Conservation (phyloP, 2,113 vertebrate species). For the Toxostoma redivivum region DNA sequence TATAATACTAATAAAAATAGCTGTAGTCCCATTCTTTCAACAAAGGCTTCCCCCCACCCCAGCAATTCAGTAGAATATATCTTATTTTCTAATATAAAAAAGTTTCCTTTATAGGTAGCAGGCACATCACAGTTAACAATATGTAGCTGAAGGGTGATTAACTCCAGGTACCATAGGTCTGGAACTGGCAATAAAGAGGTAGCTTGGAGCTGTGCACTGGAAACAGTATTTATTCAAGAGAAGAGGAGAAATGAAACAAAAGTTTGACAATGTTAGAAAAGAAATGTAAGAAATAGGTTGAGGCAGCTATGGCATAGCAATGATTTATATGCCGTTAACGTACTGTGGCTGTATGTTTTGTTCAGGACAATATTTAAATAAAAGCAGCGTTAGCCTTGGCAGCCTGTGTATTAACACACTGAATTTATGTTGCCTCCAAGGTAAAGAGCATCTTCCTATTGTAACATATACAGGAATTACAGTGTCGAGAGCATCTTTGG, state of each 20-base stretch:
- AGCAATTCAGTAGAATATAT: constrained; percentile 15
- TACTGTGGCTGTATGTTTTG: not conserved
- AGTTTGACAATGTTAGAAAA: constrained; percentile 52
- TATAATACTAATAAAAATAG: constrained; percentile 60
- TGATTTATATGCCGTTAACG: constrained; percentile 16
- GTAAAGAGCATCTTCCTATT: constrained; percentile 44
- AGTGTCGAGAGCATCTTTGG: not conserved
- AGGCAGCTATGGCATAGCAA: constrained; percentile 12
- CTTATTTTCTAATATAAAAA: constrained; percentile 53
- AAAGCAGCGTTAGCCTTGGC: constrained; percentile 28
- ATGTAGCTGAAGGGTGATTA: constrained; percentile 62
- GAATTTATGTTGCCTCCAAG: constrained; percentile 55
- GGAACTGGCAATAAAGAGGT: constrained; percentile 58
- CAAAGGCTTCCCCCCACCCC: constrained; percentile 12
- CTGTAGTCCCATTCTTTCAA: constrained; percentile 38
- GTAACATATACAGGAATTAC: constrained; percentile 23
- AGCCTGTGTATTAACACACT: constrained; percentile 29
- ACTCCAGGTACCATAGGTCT: constrained; percentile 58
- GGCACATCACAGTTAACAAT: constrained; percentile 54
- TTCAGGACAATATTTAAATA: constrained; percentile 62
- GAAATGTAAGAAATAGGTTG: constrained; percentile 16
- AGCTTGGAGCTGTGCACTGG: constrained; percentile 55
- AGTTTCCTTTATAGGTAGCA: constrained; percentile 51
- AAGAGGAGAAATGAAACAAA: constrained; percentile 54
- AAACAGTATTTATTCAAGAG: constrained; percentile 51